A percentile compares a stretch with the other conserved stretches of the same genome.
phyloP scores from a whole-genome alignment of 2,113 vertebrate species.

The Seriola aureovittata region DNA sequence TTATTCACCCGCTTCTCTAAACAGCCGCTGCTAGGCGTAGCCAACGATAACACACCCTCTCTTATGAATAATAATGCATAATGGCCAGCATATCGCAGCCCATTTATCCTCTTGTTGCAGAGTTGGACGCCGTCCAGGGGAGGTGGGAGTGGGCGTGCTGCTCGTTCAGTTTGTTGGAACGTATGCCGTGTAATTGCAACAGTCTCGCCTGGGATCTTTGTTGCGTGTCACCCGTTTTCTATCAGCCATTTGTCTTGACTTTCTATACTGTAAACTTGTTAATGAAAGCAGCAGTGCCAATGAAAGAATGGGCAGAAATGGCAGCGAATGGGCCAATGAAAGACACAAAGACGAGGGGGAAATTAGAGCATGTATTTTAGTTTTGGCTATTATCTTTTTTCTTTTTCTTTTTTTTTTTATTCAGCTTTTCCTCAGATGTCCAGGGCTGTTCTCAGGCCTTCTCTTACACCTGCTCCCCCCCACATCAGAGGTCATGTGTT shows the following conservation, averaged over 20 bases:
- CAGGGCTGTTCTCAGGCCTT: conserved; percentile 21
- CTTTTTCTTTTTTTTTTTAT: neutral
- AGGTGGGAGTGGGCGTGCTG: conserved; percentile 57
- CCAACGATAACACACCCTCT: conserved; percentile 75
- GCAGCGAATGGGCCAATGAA: conserved; percentile 11
- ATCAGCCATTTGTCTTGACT: conserved; percentile 40
- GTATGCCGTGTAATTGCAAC: conserved; percentile 44
- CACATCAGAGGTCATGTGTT: conserved; percentile 3
- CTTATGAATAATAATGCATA: conserved; percentile 75
- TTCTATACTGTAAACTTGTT: conserved; percentile 22
- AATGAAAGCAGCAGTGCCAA: conserved; percentile 18
- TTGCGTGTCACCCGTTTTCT: conserved; percentile 49
- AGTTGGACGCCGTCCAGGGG: conserved; percentile 62
- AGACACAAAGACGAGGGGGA: conserved; percentile 14
- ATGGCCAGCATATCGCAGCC: conserved; percentile 66
- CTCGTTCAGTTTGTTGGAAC: conserved; percentile 53
- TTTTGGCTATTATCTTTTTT: neutral
- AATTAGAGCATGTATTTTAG: neutral
- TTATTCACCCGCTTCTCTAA: conserved; percentile 50
- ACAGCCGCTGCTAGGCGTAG: conserved; percentile 42
- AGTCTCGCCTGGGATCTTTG: conserved; percentile 54
- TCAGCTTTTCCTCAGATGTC: conserved; percentile 20
- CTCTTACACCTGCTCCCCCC: conserved; percentile 39
- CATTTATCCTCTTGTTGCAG: conserved; percentile 66
- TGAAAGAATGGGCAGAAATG: conserved; percentile 2